Evolutionary conservation across 1,140 invertebrate species (phyloP).

Genomic region (Drosophila pallidifrons): DNA sequence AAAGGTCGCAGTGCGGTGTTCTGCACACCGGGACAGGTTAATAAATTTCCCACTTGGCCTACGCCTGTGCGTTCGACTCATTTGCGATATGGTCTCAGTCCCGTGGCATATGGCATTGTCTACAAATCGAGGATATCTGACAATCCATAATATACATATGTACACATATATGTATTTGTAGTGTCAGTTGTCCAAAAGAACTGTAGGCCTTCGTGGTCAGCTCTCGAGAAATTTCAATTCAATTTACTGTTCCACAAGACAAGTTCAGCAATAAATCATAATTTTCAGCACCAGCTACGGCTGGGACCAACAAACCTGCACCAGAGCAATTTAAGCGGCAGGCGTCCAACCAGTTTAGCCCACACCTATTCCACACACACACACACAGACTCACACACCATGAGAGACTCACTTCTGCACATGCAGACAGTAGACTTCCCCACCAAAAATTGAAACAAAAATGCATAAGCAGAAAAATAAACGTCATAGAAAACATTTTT

Average conservation of each 20-base stretch:
- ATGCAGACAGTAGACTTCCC: constrained; percentile 53
- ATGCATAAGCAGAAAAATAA: constrained; percentile 68
- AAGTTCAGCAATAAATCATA: constrained; percentile 81
- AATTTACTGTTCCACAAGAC: constrained; percentile 68
- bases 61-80: constrained; percentile 22
- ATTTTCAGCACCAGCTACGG: constrained; percentile 36
- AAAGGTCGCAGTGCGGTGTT: constrained; percentile 48
- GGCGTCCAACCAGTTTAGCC: constrained; percentile 73
- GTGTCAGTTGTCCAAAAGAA: constrained; percentile 25
- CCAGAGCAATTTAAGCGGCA: constrained; percentile 15
- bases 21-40: constrained; percentile 76
- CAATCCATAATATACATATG: neutral
- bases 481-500: constrained; percentile 72
- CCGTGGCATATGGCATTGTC: constrained; percentile 46
- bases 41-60: constrained; percentile 73
- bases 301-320: constrained; percentile 55
- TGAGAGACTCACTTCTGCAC: constrained; percentile 2
- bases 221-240: constrained; percentile 64
- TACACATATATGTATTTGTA: neutral
- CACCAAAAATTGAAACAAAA: constrained; percentile 53
- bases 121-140: constrained; percentile 38
- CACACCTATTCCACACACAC: constrained; percentile 69
- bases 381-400: constrained; percentile 47
- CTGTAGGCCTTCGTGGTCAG: constrained; percentile 11
- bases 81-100: constrained; percentile 30